These are phyloP conservation scores for Guaruba guarouba DNA, from an alignment of 2,113 vertebrate species.

Conservation along the genomic window DNA sequence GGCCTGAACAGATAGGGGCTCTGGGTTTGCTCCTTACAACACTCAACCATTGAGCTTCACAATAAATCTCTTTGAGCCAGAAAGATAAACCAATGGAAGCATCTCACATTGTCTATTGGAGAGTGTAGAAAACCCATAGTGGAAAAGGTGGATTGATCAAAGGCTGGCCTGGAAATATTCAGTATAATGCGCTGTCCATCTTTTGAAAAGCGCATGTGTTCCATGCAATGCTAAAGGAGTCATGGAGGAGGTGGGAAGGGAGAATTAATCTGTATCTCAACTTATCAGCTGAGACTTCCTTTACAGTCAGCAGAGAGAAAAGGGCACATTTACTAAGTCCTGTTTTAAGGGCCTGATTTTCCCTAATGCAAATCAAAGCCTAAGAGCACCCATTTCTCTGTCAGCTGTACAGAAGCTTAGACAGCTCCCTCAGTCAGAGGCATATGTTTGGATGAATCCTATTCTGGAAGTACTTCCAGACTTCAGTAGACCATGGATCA, in stretches of 20 bases:
- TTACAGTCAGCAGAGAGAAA: not conserved
- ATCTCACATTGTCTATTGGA: not conserved
- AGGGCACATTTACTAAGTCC: not conserved
- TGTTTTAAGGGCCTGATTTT: not conserved
- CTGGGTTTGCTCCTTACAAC: not conserved
- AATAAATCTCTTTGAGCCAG: not conserved
- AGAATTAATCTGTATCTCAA: not conserved
- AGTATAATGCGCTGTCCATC: not conserved
- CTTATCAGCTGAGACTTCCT: not conserved
- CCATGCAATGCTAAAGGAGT: not conserved
- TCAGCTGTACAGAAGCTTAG: not conserved
- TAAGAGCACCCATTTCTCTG: not conserved
- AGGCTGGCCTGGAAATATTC: not conserved
- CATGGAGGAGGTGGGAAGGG: not conserved
- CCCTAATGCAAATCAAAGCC: not conserved
- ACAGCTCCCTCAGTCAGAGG: not conserved
- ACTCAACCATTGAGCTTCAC: not conserved
- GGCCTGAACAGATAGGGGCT: not conserved
- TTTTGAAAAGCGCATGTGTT: fast-evolving
- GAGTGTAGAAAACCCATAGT: not conserved
- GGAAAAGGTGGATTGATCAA: not conserved
- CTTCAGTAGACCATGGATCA: not conserved
- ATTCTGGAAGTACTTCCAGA: not conserved
- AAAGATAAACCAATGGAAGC: not conserved
- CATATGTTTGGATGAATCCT: not conserved